These are phyloP conservation scores for Brachionus angularis DNA, from an alignment of 1,140 invertebrate species.

Conservation along the genomic window DNA sequence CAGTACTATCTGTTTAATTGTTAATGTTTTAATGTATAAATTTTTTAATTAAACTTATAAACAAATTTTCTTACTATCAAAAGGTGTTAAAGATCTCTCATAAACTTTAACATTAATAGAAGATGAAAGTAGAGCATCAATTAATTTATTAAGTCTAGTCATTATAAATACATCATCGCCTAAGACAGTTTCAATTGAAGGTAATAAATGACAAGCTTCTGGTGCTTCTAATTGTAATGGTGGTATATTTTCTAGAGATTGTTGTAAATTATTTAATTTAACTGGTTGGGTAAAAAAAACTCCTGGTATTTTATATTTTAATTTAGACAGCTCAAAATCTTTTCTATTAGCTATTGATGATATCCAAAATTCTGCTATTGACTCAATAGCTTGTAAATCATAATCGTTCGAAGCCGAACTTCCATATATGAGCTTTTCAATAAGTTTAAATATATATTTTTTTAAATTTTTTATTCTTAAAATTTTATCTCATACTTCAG, in stretches of 20 bases:
- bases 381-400: conserved; percentile 44
- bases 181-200: conserved; percentile 55
- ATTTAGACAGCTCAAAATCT: conserved; percentile 51
- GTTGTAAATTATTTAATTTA: conserved; percentile 51
- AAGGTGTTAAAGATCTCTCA: conserved; percentile 53
- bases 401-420: conserved; percentile 30
- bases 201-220: conserved; percentile 56
- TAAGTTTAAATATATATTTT: background rate
- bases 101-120: conserved; percentile 53
- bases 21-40: too few species aligned
- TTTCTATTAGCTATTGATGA: conserved; percentile 48
- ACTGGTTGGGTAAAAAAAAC: conserved; percentile 54
- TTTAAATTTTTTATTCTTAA: background rate
- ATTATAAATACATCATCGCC: conserved; percentile 58
- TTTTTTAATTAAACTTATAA: background rate
- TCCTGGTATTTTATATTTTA: conserved; percentile 54
- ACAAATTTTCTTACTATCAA: conserved; percentile 49
- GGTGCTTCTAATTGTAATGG: conserved; percentile 52
- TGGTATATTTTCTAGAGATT: conserved; percentile 52
- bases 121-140: conserved; percentile 53
- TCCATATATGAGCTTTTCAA: conserved; percentile 33
- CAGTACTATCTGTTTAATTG: conserved; percentile 19
- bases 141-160: conserved; percentile 55
- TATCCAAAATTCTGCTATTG: conserved; percentile 57
- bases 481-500: conserved; percentile 39